Evolutionary conservation across 2,113 vertebrate species (phyloP).

Genomic region (Echinops telfairi): DNA sequence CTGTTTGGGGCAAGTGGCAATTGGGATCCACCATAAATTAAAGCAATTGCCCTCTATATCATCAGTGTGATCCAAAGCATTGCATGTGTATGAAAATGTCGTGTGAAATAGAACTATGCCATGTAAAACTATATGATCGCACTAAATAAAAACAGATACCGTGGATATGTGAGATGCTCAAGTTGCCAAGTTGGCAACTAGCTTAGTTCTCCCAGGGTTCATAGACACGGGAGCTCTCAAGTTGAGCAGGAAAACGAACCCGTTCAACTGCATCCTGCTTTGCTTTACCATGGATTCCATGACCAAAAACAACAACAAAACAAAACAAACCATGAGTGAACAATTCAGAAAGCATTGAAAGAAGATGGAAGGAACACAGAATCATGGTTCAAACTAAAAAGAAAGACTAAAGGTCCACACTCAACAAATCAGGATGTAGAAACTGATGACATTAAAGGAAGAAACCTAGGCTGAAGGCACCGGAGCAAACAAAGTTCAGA

Average conservation of each 20-base stretch:
- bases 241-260: neutral
- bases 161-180: slow-evolving; percentile 37
- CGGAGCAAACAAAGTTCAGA: neutral
- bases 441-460: neutral
- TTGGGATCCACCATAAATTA: slow-evolving; percentile 85
- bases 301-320: neutral
- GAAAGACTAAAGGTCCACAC: no score
- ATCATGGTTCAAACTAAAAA: neutral
- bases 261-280: neutral
- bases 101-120: slow-evolving; percentile 66
- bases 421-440: neutral
- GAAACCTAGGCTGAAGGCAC: neutral
- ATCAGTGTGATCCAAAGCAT: slow-evolving; percentile 69
- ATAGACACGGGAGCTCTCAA: slow-evolving; percentile 8
- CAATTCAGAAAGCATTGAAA: neutral
- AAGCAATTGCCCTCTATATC: slow-evolving; percentile 79
- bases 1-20: slow-evolving; percentile 83
- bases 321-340: neutral
- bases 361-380: neutral
- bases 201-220: slow-evolving; percentile 1
- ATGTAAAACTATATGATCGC: slow-evolving; percentile 47
- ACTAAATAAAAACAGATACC: slow-evolving; percentile 76
- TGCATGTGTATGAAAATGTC: slow-evolving; percentile 69
- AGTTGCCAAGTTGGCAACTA: slow-evolving; percentile 40
- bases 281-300: slow-evolving; percentile 47